A percentile compares a stretch with the other conserved stretches of the same genome.
Evolutionary conservation across 2,113 vertebrate species (phyloP).

Genomic region (Regulus satrapa): DNA sequence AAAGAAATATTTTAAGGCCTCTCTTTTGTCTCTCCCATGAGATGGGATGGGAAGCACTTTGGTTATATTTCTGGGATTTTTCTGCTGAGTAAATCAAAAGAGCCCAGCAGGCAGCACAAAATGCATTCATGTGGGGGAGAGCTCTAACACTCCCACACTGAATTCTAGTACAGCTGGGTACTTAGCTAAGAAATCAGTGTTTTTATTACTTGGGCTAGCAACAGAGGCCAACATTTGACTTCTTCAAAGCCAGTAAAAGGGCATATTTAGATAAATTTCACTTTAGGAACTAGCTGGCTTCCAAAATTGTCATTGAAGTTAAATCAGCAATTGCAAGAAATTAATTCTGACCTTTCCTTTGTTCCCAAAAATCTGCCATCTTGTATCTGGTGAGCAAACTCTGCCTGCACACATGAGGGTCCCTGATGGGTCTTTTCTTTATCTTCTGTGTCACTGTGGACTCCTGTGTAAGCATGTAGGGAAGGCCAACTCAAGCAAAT

Average conservation of each 20-base stretch:
- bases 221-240: background rate
- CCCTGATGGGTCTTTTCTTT: background rate
- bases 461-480: background rate
- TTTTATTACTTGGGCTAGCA: background rate
- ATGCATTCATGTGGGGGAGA: rapidly evolving
- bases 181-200: background rate
- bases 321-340: constrained; percentile 8
- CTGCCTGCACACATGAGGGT: background rate
- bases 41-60: background rate
- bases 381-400: background rate
- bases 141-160: background rate
- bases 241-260: background rate
- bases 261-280: background rate
- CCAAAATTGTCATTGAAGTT: background rate
- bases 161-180: background rate
- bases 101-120: background rate
- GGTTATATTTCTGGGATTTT: background rate
- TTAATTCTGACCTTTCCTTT: constrained; percentile 39
- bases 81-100: background rate
- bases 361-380: background rate
- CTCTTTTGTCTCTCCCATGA: background rate
- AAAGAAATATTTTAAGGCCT: background rate
- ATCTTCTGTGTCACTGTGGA: background rate
- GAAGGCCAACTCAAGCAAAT: background rate
- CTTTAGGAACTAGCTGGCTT: background rate